Evolutionary conservation across 1,140 invertebrate genomes (phyloP), one percentile per base, ranked within the genome.

Genomic region (Drosophila jambulina): DNA sequence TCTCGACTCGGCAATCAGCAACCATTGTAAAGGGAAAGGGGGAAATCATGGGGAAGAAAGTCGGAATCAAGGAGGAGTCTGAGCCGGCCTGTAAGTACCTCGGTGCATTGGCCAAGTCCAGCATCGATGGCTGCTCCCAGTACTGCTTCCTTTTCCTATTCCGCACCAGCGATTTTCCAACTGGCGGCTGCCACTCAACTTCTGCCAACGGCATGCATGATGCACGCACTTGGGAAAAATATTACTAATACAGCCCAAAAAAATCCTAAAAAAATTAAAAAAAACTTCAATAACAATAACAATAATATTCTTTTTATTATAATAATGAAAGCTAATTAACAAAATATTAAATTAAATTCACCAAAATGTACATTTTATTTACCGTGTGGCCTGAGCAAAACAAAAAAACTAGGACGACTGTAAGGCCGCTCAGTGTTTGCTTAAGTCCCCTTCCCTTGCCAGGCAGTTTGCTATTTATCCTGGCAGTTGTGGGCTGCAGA

Each of bases 1-100:
- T 75, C 63, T 58, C 42, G 48, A 59, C 56, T 61, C 63, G 72
- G 81, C 84, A 87, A 87, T 87, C 83, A 87, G 68, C 64, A 72
- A 58, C 57, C 79, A 87, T 87, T 88, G 83, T 88, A 72, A 23
- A 53, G 60, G 21, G 46, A 46, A 49, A 36, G 29, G 38, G 32
- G 38, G 17, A 17, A 75, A 42, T n/a, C 21, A 36, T 36, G 45
- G 32, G 8, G 36, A 13, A 23, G 61, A 27, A 29, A 49, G 34
- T n/a, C 40, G 61, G 25, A 34, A 61, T 54, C 63, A 27, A 42
- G 57, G 25, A 49, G 56, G 42, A 70, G 56, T 46, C 56, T 74
- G 74, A 49, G 43, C 42, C 43, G 42, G 23, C 21, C 65, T 17
- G 53, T 71, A 71, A 76, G 79, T 80, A 69, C 58, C 71, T 70